These are phyloP conservation scores for Philereme vetulata DNA, from an alignment of 2,888 invertebrate genomes.

Conservation along the genomic window DNA sequence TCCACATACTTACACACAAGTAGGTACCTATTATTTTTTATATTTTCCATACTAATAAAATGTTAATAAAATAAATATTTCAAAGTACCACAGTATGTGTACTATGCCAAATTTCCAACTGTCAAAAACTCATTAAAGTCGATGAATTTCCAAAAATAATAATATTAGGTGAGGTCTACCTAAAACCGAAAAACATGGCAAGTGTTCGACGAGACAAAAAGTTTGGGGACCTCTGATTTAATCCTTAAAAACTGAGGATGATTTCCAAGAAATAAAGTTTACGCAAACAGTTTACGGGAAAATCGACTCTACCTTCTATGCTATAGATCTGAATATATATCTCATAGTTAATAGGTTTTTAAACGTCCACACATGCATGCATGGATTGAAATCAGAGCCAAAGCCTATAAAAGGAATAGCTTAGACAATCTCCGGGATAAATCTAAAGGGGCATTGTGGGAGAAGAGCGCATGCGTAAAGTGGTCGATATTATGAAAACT, in stretches of 20 bases:
- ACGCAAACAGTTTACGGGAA: constrained; percentile 13
- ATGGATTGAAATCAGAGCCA: constrained; percentile 25
- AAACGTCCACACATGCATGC: constrained; percentile 37
- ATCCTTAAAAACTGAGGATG: constrained; percentile 16
- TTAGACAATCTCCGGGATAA: constrained; percentile 9
- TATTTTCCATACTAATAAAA: no score
- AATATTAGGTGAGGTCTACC: no score
- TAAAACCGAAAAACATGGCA: no score
- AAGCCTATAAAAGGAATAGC: constrained; percentile 30
- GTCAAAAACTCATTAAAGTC: no score
- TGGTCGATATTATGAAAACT: neutral
- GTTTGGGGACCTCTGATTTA: constrained; percentile 4
- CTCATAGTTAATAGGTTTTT: constrained; percentile 32
- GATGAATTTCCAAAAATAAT: no score
- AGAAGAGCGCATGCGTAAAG: constrained; percentile 6
- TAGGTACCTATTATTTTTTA: no score
- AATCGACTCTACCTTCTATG: constrained; percentile 12
- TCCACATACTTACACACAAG: no score
- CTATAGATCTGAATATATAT: constrained; percentile 23
- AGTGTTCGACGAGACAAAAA: no score
- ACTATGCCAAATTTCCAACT: no score
- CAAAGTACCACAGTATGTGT: no score
- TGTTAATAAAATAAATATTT: no score
- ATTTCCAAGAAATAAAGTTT: constrained; percentile 16
- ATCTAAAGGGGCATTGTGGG: constrained; percentile 3